Evolutionary conservation across 2,113 vertebrate genomes (phyloP).

Genomic region (Sapayoa aenigma): DNA sequence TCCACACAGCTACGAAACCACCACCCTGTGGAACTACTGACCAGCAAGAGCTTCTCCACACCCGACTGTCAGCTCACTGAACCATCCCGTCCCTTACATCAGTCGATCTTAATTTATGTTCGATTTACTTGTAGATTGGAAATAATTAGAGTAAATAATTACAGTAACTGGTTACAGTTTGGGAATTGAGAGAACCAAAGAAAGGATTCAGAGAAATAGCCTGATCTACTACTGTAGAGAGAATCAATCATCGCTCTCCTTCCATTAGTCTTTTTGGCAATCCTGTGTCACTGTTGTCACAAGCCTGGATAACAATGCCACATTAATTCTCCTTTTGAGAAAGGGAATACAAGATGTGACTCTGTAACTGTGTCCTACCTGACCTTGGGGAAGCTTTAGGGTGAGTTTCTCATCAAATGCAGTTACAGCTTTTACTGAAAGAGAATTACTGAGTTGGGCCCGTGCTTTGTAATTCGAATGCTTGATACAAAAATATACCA

Average conservation of each 20-base stretch:
- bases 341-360: background rate
- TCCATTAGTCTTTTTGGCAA: conserved; percentile 46
- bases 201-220: conserved; percentile 28
- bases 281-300: conserved; percentile 12
- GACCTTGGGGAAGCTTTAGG: conserved; percentile 26
- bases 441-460: background rate
- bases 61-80: background rate
- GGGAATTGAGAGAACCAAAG: background rate
- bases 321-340: conserved; percentile 24
- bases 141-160: conserved; percentile 41
- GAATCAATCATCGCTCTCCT: conserved; percentile 23
- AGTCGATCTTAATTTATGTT: background rate
- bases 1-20: background rate
- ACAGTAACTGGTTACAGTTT: conserved; percentile 12
- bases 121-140: conserved; percentile 8
- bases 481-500: background rate
- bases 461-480: background rate
- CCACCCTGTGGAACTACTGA: background rate
- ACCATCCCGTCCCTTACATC: background rate
- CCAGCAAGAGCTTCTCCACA: background rate
- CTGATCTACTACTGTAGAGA: background rate
- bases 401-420: background rate
- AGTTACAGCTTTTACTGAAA: background rate
- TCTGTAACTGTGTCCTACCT: background rate
- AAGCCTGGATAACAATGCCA: conserved; percentile 10